Evolutionary conservation across 2,113 vertebrate genomes (phyloP), one percentile per base, ranked within the genome.

Genomic region (Embiotoca jacksoni): DNA sequence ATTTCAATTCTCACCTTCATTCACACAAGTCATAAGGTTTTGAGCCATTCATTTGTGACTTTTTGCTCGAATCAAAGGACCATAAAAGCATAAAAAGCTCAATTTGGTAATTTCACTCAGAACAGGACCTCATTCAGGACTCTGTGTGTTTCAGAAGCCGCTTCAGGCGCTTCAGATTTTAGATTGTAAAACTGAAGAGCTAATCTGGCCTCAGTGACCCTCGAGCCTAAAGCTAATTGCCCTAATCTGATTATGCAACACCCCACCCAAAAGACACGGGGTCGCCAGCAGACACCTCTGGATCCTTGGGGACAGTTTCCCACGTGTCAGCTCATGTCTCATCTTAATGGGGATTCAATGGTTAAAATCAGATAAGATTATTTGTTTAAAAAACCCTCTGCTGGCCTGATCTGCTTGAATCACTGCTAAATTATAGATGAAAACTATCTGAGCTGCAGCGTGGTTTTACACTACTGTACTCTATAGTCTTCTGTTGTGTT

Each of bases 241-340:
- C 13, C 32, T 89, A 87, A 91, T 90, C 87, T 80, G 58, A 41
- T 90, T 83, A 87, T 57, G 39, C 55, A 86, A 88, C 49, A 58
- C 7, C 6, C 33, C 23, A 23, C 23, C 35, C 67, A n/a, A 69
- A 66, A 82, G 66, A 86, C 62, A 47, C 7, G 31, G 55, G 11
- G 80, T 75, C 77, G 52, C 55, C 47, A 66, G 55, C 47, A 65
- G 65, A 64, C 56, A 41, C 37, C n/a, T 11, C 37, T 67, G n/a
- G 46, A 80, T 46, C 67, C 65, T 39, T 65, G 59, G 41, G 56
- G 76, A 82, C 4, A 9, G 39, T 72, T 81, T 75, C 72, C 55
- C 72, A 79, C 59, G 65, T 73, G 54, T 54, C 16, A 16, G 46
- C 41, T 69, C 32, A 55, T 14, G 39, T 78, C 10, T 46, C 3